A percentile compares a stretch with the other conserved stretches of the same genome.
Evolutionary conservation across 1,140 invertebrate genomes (phyloP).

Genomic region (Apolygus lucorum): DNA sequence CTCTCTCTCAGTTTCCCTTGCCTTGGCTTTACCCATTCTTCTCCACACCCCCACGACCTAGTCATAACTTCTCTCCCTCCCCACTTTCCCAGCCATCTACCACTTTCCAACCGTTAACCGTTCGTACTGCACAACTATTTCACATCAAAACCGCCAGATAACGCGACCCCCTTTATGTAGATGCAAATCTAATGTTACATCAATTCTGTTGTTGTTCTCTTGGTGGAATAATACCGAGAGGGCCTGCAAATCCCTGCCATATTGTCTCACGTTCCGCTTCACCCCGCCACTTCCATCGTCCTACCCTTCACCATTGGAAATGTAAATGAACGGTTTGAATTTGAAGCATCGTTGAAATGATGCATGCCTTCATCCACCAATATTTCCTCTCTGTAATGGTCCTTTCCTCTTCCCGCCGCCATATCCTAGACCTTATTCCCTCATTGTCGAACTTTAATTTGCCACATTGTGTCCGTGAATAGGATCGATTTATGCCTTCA

Average conservation of each 20-base stretch:
- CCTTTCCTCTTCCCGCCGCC: too few relatives aligned
- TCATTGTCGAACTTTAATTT: too few relatives aligned
- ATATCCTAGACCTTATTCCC: too few relatives aligned
- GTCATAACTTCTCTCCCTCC: neutral
- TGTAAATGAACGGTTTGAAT: neutral
- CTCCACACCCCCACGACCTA: neutral
- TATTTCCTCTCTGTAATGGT: too few relatives aligned
- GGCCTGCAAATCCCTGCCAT: neutral
- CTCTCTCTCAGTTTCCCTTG: neutral
- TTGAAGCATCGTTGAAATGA: neutral
- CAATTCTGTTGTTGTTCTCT: neutral
- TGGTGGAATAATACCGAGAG: neutral
- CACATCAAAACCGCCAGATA: neutral
- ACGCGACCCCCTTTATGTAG: neutral
- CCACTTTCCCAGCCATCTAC: neutral
- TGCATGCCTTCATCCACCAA: neutral
- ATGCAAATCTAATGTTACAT: neutral
- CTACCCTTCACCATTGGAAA: neutral
- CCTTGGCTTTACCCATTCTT: neutral
- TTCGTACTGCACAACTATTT: neutral
- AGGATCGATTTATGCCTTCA: neutral
- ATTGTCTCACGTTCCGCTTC: neutral
- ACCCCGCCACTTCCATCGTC: neutral
- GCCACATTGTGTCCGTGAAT: too few relatives aligned
- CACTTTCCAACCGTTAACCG: neutral